Evolutionary conservation across 2,113 vertebrate species (phyloP), one percentile per base, ranked within the genome.

Genomic region (Rousettus leschenaultii): DNA sequence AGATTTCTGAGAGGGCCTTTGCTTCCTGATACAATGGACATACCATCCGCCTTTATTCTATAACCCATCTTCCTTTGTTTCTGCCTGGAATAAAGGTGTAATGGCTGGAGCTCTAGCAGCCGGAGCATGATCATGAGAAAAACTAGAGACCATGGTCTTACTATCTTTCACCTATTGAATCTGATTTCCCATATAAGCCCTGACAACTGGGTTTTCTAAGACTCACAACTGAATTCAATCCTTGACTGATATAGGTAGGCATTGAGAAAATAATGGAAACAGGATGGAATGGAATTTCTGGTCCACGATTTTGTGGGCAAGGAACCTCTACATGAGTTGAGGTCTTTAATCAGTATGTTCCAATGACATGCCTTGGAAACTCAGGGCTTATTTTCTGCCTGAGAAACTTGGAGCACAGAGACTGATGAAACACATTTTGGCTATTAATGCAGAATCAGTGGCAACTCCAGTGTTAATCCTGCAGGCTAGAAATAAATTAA

Each of bases 401-500:
- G 75, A 73, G 57, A 70, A 95, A 85, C 28, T 22, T 80, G 43
- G 38, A 96, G 61, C 65, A 87, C 38, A 57, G 33, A 77, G 65
- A 87, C 45, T 12, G 48, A 59, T 74, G 74, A 84, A 78, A 93
- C 79, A 14, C 28, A 48, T 75, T 86, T 61, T 92, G 40, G 74
- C 84, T 84, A 48, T 83, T 84, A 78, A 85, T 30, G 35, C 40
- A 68, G 74, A 90, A 43, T 82, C 86, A 65, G 65, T 68, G 80
- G 68, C 66, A 89, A 77, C 55, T 78, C 73, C 70, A 74, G 66
- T 84, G 87, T 90, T 97, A 92, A 95, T 88, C 88, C 85, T 92
- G 61, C 24, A 95, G 78, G 85, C 87, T 96, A 80, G 84, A 97
- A 71, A 96, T 88, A 96, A 95, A 95, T 94, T 89, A 91, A 85